Percentiles rank a stretch among this genome's conserved stretches.
phyloP scores from a whole-genome alignment of 2,113 vertebrate species.

The Furnarius figulus region DNA sequence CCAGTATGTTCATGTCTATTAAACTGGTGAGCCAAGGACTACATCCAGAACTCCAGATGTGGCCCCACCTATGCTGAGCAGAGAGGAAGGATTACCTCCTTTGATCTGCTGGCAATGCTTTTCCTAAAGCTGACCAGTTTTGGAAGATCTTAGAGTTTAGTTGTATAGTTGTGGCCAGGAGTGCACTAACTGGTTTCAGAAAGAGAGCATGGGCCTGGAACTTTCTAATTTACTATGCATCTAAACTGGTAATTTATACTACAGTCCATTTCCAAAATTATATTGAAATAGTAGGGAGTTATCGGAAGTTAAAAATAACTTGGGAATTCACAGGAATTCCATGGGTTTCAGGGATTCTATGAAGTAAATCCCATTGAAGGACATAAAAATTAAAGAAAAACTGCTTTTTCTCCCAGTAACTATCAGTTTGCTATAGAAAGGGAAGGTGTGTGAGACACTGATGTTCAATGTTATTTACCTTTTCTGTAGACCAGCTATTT shows the following conservation, averaged over 20 bases:
- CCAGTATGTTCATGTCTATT: neutral
- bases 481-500: slow-evolving; percentile 6
- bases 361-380: neutral
- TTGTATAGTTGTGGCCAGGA: neutral
- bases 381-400: neutral
- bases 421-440: neutral
- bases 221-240: neutral
- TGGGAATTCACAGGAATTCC: neutral
- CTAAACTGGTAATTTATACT: neutral
- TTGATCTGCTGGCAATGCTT: neutral
- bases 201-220: neutral
- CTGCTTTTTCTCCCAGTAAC: neutral
- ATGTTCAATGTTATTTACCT: neutral
- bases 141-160: neutral
- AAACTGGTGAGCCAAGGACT: neutral
- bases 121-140: neutral
- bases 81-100: neutral
- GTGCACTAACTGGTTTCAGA: neutral
- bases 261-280: neutral
- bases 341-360: neutral
- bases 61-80: neutral
- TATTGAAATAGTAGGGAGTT: neutral
- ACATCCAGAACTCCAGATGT: neutral
- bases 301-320: neutral
- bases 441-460: neutral